phyloP scores from a whole-genome alignment of 30 jellyfish, hydroid and myxozoan genomes.

The Pseudorhiza aurosa region DNA sequence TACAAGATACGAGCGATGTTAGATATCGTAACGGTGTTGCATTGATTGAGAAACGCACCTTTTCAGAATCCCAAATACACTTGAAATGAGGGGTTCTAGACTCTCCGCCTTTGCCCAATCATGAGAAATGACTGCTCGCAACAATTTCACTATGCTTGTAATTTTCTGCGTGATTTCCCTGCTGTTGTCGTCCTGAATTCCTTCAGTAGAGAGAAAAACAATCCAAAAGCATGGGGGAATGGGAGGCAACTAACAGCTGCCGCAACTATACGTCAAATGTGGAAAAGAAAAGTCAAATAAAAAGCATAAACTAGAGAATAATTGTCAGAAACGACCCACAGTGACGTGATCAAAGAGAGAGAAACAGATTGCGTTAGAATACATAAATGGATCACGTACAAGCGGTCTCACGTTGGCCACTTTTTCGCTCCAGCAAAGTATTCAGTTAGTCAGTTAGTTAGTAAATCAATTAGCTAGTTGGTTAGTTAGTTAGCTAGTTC shows the following conservation, averaged over 20 bases:
- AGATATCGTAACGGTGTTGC: neutral
- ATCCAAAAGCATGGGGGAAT: neutral
- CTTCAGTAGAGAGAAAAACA: neutral
- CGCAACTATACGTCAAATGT: no score
- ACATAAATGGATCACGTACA: no score
- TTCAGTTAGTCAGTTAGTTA: no score
- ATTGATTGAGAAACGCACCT: slow-evolving; percentile 11
- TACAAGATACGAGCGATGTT: no score
- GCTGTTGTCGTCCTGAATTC: neutral
- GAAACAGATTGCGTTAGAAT: no score
- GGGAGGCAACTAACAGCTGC: no score
- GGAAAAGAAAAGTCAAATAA: neutral
- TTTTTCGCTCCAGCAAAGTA: no score
- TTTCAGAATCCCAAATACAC: slow-evolving; percentile 12
- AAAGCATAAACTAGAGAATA: no score
- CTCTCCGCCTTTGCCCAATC: slow-evolving; percentile 47
- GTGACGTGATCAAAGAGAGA: no score
- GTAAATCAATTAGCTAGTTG: no score
- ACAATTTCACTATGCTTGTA: slow-evolving; percentile 29
- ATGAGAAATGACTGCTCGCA: slow-evolving; percentile 18
- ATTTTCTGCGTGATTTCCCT: neutral
- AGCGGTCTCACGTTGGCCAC: no score
- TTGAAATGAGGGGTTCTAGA: slow-evolving; percentile 36
- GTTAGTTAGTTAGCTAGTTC: no score
- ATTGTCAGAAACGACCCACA: neutral